Base-by-base conservation (phyloP, 1,140 invertebrate genomes). In the Charaxes varanes region DNA sequence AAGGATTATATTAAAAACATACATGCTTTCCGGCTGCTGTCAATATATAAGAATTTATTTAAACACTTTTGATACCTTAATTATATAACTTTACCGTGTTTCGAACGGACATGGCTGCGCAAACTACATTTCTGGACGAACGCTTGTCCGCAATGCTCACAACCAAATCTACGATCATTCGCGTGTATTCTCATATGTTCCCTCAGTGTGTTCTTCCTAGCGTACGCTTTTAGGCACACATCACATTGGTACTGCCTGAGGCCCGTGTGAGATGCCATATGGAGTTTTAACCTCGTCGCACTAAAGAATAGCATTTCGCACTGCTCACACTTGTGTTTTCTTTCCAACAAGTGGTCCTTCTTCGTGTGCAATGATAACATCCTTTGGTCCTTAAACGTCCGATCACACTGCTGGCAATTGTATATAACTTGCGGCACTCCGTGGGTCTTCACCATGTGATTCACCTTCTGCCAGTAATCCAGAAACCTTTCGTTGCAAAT, bases 211-310 rank as follows among this genome's bases (percentile, higher is more conserved):
- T 92, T 91, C 57, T 93, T 92, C 1, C 91, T 86, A 0, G 90
- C 91, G 52, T 94, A 94, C 28, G 88, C 87, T 57, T 93, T 93
- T 2, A 88, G 87, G 66, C 93, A 94, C 2, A 92, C 81, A 22
- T 93, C 90, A 61, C 93, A 95, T 16, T 87, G 86, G 58, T 90
- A 92, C 68, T 90, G 88, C 50, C 92, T 92, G 41, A 91, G 85
- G 0, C 92, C 92, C 0, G 91, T 92, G 62, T 94, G 93, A 2
- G 89, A 90, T 1, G 90, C 87, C 52, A 89, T 86, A 56, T 94
- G 93, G 4, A 90, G 84, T 5, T 90, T 83, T 16, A 94, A 64
- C 56, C 91, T 89, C 43, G 91, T 90, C 41, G 91, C 92, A 1
- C 89, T 86, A 49, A 90, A 91, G 53, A 93, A 94, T 1, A 87